Conservation (phyloP, 2,113 vertebrate species). For the Dromas ardeola region DNA sequence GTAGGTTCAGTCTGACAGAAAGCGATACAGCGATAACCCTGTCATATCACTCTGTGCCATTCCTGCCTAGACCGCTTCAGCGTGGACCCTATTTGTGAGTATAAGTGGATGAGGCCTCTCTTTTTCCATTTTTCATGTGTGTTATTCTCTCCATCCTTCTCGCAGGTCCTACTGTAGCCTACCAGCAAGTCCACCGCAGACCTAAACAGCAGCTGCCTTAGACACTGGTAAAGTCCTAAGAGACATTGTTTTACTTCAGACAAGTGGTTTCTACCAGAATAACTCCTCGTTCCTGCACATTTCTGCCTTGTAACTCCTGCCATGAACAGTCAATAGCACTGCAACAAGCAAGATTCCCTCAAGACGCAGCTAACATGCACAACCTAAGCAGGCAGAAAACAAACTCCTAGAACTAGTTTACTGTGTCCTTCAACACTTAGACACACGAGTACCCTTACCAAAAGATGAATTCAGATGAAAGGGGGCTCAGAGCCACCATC, state of each 20-base stretch:
- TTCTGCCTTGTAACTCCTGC: background rate
- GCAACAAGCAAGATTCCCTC: background rate
- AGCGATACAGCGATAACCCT: constrained; percentile 8
- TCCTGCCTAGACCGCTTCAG: constrained; percentile 10
- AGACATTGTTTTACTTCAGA: background rate
- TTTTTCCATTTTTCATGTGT: background rate
- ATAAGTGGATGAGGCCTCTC: background rate
- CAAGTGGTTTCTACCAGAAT: background rate
- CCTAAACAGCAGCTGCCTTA: background rate
- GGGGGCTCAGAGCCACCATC: background rate
- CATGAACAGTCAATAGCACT: background rate
- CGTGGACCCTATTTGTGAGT: constrained; percentile 19
- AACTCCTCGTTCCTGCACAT: background rate
- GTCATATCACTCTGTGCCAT: constrained; percentile 21
- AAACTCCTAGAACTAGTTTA: background rate
- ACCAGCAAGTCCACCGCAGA: background rate
- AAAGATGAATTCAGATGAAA: background rate
- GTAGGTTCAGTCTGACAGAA: constrained; percentile 46
- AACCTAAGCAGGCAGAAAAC: background rate
- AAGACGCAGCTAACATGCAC: background rate
- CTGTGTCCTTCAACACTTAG: background rate
- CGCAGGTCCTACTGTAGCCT: background rate
- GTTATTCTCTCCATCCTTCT: background rate
- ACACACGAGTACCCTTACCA: background rate
- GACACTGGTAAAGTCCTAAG: background rate